Percentiles rank a stretch among this genome's conserved stretches.
Conservation (phyloP, 1,140 invertebrate species). For the Megalonaias nervosa region DNA sequence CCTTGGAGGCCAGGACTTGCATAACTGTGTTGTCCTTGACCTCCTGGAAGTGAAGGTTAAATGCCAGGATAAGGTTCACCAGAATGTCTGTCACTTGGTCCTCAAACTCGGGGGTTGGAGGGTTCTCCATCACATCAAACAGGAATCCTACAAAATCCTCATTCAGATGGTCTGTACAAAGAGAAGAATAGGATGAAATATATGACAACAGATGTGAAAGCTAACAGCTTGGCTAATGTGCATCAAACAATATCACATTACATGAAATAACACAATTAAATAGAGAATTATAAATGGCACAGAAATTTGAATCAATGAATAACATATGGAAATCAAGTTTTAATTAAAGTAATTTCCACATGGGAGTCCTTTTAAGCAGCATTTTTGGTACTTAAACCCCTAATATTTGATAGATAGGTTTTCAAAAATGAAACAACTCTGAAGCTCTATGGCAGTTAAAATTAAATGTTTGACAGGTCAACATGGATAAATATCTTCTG, state of each 20-base stretch:
- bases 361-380: no score
- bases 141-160: conserved; percentile 85
- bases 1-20: conserved; percentile 80
- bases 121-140: conserved; percentile 85
- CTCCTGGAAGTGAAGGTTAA: conserved; percentile 86
- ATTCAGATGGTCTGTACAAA: conserved; percentile 83
- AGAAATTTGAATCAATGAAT: neutral
- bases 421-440: no score
- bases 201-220: neutral
- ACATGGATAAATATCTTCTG: no score
- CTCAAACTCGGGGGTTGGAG: conserved; percentile 78
- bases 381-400: no score
- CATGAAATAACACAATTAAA: neutral
- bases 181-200: neutral
- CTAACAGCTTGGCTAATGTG: neutral
- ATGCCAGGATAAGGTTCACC: conserved; percentile 86
- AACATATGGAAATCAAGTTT: no score
- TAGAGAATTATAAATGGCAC: neutral
- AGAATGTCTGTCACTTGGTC: conserved; percentile 88
- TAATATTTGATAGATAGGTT: no score
- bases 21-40: conserved; percentile 83
- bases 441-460: no score
- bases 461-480: no score
- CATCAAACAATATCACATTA: neutral
- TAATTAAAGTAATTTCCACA: no score